A percentile compares a stretch with the other conserved stretches of the same genome.
Evolutionary conservation across 2,888 invertebrate genomes (phyloP).

Genomic region (Brachycybe producta): DNA sequence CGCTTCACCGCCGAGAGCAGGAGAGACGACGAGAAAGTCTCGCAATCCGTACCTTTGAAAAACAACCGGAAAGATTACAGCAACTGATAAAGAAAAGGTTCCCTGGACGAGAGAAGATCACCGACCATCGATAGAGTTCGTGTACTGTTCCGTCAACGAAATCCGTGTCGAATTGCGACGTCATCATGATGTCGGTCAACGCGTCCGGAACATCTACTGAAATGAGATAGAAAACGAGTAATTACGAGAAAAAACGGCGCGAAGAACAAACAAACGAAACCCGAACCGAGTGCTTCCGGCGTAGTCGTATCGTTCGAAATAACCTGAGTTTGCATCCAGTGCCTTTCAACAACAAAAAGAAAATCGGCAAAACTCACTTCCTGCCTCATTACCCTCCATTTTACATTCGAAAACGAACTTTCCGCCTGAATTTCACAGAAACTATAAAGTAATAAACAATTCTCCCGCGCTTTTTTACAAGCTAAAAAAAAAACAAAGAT

Average conservation of each 20-base stretch:
- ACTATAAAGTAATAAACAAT: neutral
- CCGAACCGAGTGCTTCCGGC: too few species aligned
- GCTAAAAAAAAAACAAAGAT: neutral
- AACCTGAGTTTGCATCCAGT: neutral
- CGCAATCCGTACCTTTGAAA: slow-evolving; percentile 54
- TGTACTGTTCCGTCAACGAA: too few species aligned
- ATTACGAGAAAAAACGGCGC: too few species aligned
- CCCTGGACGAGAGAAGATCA: too few species aligned
- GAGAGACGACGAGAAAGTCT: slow-evolving; percentile 64
- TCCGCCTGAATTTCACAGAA: slow-evolving; percentile 21
- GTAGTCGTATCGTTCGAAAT: too few species aligned
- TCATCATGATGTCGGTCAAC: slow-evolving; percentile 43
- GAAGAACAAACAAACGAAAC: too few species aligned
- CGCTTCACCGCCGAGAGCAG: slow-evolving; percentile 41
- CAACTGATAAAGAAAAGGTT: too few species aligned
- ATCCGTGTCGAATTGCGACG: too few species aligned
- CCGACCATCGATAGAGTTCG: too few species aligned
- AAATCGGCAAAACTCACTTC: slow-evolving; percentile 33
- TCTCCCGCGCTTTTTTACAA: neutral
- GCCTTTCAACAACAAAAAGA: slow-evolving; percentile 14
- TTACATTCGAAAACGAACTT: slow-evolving; percentile 28
- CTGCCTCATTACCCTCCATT: slow-evolving; percentile 33
- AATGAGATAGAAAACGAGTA: too few species aligned
- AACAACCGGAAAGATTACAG: too few species aligned
- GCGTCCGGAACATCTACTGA: too few species aligned